Percentiles rank a stretch among this genome's conserved stretches.
Evolutionary conservation across 2,797 vertebrate species (phyloP).

Genomic region (Euphonia xanthogaster): DNA sequence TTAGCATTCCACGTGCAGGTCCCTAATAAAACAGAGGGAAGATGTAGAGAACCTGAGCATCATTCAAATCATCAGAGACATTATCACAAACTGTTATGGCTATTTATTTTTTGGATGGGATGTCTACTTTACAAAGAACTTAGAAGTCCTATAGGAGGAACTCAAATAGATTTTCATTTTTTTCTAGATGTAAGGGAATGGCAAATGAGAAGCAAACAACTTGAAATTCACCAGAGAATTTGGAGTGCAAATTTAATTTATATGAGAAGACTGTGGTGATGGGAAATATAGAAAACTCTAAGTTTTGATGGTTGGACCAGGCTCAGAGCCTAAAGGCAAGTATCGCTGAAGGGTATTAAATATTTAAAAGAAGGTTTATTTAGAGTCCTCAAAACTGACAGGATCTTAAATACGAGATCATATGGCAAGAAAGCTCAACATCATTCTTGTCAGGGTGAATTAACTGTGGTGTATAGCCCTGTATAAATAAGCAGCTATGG

Average conservation of each 20-base stretch:
- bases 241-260: slow-evolving; percentile 46
- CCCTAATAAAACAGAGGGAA: background rate
- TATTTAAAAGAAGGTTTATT: slow-evolving; percentile 78
- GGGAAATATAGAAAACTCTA: slow-evolving; percentile 3
- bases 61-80: background rate
- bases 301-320: slow-evolving; percentile 49
- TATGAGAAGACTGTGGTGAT: background rate
- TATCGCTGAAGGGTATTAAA: slow-evolving; percentile 72
- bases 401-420: slow-evolving; percentile 76
- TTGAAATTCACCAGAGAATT: slow-evolving; percentile 13
- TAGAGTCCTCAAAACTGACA: slow-evolving; percentile 74
- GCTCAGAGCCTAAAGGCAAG: slow-evolving; percentile 62
- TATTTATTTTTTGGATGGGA: background rate
- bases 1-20: background rate
- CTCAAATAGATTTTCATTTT: background rate
- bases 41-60: background rate
- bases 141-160: background rate
- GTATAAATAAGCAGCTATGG: slow-evolving; percentile 65
- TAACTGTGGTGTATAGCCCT: slow-evolving; percentile 52
- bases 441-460: slow-evolving; percentile 71
- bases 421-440: slow-evolving; percentile 75
- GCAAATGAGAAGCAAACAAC: background rate
- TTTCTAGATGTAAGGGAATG: background rate
- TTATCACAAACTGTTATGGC: background rate
- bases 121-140: background rate